Evolutionary conservation across 2,888 invertebrate genomes (phyloP).

Genomic region (Noctua janthe): DNA sequence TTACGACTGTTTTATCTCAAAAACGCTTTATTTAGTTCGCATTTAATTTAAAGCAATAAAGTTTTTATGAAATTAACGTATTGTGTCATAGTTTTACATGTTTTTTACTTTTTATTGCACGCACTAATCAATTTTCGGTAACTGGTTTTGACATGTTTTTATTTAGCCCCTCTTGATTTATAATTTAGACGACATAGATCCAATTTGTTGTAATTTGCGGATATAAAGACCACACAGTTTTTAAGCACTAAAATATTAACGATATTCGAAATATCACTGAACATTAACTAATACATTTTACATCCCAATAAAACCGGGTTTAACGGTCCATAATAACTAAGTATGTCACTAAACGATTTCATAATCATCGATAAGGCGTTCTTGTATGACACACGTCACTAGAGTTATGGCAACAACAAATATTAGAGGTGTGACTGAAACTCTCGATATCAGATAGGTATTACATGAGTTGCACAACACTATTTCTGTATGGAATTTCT

Average conservation of each 20-base stretch:
- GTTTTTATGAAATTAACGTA: slow-evolving; percentile 47
- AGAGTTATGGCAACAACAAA: slow-evolving; percentile 48
- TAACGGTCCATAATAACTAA: slow-evolving; percentile 15
- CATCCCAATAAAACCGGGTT: slow-evolving; percentile 18
- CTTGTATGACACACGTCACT: slow-evolving; percentile 47
- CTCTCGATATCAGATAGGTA: slow-evolving; percentile 63
- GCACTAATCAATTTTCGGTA: slow-evolving; percentile 52
- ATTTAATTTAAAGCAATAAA: slow-evolving; percentile 51
- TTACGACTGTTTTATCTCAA: slow-evolving; percentile 50
- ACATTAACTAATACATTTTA: slow-evolving; percentile 5
- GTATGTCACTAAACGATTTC: slow-evolving; percentile 38
- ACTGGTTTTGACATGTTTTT: slow-evolving; percentile 35
- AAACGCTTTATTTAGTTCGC: slow-evolving; percentile 43
- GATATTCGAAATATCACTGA: not conserved
- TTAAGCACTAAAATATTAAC: slow-evolving; percentile 11
- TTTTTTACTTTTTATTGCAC: slow-evolving; percentile 48
- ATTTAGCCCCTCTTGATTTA: slow-evolving; percentile 16
- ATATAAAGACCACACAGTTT: slow-evolving; percentile 13
- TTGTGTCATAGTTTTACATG: slow-evolving; percentile 42
- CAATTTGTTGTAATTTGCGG: slow-evolving; percentile 26
- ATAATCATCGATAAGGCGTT: slow-evolving; percentile 53
- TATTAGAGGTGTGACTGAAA: slow-evolving; percentile 56
- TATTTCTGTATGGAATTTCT: slow-evolving; percentile 23
- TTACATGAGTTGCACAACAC: slow-evolving; percentile 56
- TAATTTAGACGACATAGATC: slow-evolving; percentile 13